A percentile compares a stretch with the other conserved stretches of the same genome.
These are phyloP conservation scores for honey bee (Apis mellifera) DNA, from an alignment of 1,140 invertebrate genomes.

Conservation along the genomic window DNA sequence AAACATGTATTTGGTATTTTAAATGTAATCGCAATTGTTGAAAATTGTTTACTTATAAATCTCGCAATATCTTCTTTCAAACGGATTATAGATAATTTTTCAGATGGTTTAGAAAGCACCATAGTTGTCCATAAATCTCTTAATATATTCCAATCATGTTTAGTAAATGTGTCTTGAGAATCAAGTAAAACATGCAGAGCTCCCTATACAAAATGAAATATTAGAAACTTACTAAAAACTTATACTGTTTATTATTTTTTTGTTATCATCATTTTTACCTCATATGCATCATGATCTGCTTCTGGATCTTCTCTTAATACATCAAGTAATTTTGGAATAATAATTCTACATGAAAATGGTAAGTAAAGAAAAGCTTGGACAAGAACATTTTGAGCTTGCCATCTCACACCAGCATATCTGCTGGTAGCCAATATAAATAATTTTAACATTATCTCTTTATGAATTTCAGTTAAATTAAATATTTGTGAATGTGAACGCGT, in stretches of 20 bases:
- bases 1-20: slow-evolving; percentile 82
- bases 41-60: slow-evolving; percentile 81
- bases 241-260: background rate
- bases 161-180: slow-evolving; percentile 84
- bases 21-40: slow-evolving; percentile 83
- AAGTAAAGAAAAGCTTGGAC: slow-evolving; percentile 79
- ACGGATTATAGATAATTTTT: slow-evolving; percentile 90
- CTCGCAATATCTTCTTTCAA: slow-evolving; percentile 86
- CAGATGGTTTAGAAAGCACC: slow-evolving; percentile 87
- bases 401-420: slow-evolving; percentile 87
- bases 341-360: slow-evolving; percentile 83
- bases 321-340: slow-evolving; percentile 84
- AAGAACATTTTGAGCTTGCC: slow-evolving; percentile 85
- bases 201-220: slow-evolving; percentile 81
- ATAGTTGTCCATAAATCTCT: slow-evolving; percentile 88
- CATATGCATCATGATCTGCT: slow-evolving; percentile 87
- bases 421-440: slow-evolving; percentile 86
- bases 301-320: slow-evolving; percentile 84
- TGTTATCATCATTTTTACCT: slow-evolving; percentile 75
- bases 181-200: slow-evolving; percentile 89
- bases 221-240: background rate
- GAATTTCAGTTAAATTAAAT: slow-evolving; percentile 82
- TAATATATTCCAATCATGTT: slow-evolving; percentile 89
- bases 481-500: slow-evolving; percentile 79
- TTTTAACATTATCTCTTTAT: slow-evolving; percentile 84